A percentile compares a stretch with the other conserved stretches of the same genome.
phyloP scores from a whole-genome alignment of 2,113 vertebrate genomes.

The Pholis gunnellus region DNA sequence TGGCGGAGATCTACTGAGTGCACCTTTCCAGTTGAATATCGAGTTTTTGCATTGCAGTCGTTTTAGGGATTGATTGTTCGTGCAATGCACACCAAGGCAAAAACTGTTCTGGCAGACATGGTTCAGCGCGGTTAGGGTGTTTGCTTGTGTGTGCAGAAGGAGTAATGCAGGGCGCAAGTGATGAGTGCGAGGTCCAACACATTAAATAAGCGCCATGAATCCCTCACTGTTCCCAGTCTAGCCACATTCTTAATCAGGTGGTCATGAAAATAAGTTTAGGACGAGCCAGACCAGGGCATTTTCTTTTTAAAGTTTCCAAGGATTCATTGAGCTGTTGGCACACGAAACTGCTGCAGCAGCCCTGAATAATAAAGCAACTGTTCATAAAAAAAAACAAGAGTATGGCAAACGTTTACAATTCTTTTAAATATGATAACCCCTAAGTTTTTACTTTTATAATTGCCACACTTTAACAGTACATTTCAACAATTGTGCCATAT shows the following conservation, averaged over 20 bases:
- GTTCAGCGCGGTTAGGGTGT: neutral
- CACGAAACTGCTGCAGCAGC: neutral
- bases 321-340: neutral
- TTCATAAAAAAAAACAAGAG: neutral
- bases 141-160: slow-evolving; percentile 11
- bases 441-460: neutral
- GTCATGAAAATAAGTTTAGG: neutral
- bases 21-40: slow-evolving; percentile 8
- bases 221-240: slow-evolving; percentile 4
- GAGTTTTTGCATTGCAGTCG: slow-evolving; percentile 14
- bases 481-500: neutral
- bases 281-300: neutral
- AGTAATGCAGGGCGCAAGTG: neutral
- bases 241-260: slow-evolving; percentile 1
- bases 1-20: neutral
- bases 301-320: neutral
- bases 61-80: slow-evolving; percentile 25
- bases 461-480: neutral
- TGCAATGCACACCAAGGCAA: neutral
- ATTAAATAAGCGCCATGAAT: slow-evolving; percentile 35
- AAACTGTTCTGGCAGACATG: slow-evolving; percentile 2
- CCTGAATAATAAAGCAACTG: neutral
- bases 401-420: too few species aligned
- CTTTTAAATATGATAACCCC: neutral
- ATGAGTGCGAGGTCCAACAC: slow-evolving; percentile 20